Evolutionary conservation across 1,140 invertebrate genomes (phyloP).

Genomic region (Batillaria attramentaria): DNA sequence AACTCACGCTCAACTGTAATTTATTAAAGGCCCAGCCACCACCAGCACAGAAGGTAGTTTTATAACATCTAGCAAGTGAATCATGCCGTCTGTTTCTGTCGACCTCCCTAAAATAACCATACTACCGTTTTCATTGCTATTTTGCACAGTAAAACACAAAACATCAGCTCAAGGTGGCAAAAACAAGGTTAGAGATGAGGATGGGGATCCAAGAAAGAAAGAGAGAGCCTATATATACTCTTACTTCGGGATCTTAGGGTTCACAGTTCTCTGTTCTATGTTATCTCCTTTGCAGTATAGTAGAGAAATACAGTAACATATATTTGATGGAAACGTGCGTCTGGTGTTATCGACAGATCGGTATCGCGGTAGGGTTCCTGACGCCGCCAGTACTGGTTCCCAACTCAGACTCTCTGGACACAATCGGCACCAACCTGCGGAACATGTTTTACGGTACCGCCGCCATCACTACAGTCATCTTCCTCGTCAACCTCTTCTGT

Average conservation of each 20-base stretch:
- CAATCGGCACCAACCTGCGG: constrained; percentile 80
- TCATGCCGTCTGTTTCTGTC: no score
- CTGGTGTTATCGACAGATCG: constrained; percentile 78
- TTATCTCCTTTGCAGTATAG: neutral
- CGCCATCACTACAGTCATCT: constrained; percentile 81
- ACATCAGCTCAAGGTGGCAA: no score
- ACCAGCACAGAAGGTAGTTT: no score
- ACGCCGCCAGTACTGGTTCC: constrained; percentile 88
- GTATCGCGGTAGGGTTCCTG: constrained; percentile 90
- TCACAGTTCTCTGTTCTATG: neutral
- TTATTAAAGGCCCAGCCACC: no score
- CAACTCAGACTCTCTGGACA: constrained; percentile 67
- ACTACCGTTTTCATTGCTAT: neutral
- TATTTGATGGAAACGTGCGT: neutral
- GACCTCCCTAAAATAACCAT: no score
- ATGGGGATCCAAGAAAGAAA: no score
- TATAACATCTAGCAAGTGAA: no score
- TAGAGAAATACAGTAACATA: neutral
- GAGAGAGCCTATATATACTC: no score
- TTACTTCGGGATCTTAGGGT: no score
- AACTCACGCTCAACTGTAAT: no score
- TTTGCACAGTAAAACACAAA: no score
- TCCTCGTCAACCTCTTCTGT: constrained; percentile 74
- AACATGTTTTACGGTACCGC: constrained; percentile 88
- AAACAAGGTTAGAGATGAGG: no score